Evolutionary conservation across 2,888 invertebrate species (phyloP).

Genomic region (Apotomis turbidana): DNA sequence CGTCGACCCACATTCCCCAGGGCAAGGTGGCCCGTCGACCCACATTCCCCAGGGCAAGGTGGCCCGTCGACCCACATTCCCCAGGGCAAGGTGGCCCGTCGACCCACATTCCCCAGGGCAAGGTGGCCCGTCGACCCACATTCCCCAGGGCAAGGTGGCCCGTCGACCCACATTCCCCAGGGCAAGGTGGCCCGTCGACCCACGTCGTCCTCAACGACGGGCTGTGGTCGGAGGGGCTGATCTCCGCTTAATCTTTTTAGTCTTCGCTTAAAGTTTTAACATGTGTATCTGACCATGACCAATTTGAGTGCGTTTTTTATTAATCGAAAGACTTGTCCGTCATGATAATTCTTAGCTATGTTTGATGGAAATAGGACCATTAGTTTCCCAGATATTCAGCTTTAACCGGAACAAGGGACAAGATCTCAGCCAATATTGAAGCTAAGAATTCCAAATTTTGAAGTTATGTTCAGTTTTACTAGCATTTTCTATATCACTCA

Average conservation of each 20-base stretch:
- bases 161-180: conserved; percentile 85
- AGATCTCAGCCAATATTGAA: too few relatives aligned
- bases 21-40: conserved; percentile 95
- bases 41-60: conserved; percentile 89
- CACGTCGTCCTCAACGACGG: conserved; percentile 96
- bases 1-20: conserved; percentile 85
- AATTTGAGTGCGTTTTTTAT: too few relatives aligned
- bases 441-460: too few relatives aligned
- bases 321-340: too few relatives aligned
- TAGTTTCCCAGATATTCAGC: too few relatives aligned
- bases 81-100: conserved; percentile 91
- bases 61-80: conserved; percentile 87
- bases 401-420: too few relatives aligned
- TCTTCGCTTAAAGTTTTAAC: too few relatives aligned
- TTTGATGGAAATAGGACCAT: too few relatives aligned
- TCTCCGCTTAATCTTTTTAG: conserved; percentile 86
- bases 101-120: conserved; percentile 88
- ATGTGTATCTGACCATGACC: too few relatives aligned
- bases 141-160: conserved; percentile 89
- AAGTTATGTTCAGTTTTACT: too few relatives aligned
- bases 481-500: too few relatives aligned
- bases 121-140: conserved; percentile 92
- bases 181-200: conserved; percentile 95
- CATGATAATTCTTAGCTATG: too few relatives aligned
- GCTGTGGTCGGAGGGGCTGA: conserved; percentile 98